Conservation (phyloP, 1,140 invertebrate genomes). For the Hypsibius dujardini region DNA sequence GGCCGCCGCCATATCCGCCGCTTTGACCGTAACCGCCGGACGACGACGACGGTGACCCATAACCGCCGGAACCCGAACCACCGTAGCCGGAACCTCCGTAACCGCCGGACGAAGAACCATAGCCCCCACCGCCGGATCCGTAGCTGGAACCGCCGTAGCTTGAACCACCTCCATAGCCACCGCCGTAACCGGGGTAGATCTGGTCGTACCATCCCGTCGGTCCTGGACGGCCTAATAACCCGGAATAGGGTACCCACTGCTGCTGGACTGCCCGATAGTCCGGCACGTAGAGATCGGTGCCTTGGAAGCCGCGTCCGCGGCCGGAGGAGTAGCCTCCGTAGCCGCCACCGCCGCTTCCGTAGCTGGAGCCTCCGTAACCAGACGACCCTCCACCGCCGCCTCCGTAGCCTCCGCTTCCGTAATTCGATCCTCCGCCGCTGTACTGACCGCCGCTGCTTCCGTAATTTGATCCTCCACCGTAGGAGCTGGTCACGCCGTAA, state of each 20-base stretch:
- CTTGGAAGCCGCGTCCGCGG: background rate
- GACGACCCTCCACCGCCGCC: background rate
- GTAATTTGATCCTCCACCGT: background rate
- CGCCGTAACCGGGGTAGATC: background rate
- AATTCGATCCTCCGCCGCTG: no score
- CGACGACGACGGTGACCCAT: no score
- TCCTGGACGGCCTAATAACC: background rate
- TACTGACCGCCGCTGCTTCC: background rate
- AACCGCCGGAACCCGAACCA: background rate
- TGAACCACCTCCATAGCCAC: background rate
- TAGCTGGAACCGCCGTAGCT: background rate
- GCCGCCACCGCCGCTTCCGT: background rate
- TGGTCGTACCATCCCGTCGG: conserved; percentile 14
- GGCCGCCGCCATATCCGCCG: no score
- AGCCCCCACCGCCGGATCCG: background rate
- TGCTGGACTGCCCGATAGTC: background rate
- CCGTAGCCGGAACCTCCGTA: background rate
- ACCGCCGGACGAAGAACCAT: background rate
- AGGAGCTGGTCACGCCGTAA: background rate
- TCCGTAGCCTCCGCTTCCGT: background rate
- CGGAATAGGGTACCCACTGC: conserved; percentile 5
- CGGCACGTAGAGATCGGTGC: conserved; percentile 9
- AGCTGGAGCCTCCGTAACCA: background rate
- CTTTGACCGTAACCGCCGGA: no score
- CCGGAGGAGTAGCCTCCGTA: background rate